These are phyloP conservation scores for Porites divaricata DNA, from an alignment of 92 coral and sea anemone species.

Conservation along the genomic window DNA sequence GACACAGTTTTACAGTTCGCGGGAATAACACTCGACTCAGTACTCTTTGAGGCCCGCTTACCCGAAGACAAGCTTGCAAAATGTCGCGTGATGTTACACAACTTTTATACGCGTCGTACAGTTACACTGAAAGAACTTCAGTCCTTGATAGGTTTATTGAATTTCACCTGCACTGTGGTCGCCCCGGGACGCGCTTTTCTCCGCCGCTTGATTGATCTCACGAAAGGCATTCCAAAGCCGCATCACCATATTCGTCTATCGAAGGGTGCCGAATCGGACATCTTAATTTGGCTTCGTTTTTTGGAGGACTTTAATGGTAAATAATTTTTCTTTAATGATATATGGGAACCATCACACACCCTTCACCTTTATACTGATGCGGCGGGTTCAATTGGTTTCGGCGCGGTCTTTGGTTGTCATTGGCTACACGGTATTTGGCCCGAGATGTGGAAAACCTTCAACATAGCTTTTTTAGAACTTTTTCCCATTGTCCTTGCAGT, in stretches of 20 bases:
- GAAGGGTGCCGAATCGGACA: too few relatives aligned
- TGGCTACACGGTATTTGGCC: slow-evolving; percentile 14
- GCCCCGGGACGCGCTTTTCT: slow-evolving; percentile 53
- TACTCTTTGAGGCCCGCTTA: slow-evolving; percentile 18
- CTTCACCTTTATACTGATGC: too few relatives aligned
- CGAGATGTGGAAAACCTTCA: too few relatives aligned
- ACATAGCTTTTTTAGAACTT: too few relatives aligned
- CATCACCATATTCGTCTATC: too few relatives aligned
- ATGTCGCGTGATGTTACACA: neutral
- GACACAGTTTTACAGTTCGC: slow-evolving; percentile 34
- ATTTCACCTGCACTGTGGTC: slow-evolving; percentile 9
- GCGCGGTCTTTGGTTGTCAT: slow-evolving; percentile 39
- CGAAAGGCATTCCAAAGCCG: too few relatives aligned
- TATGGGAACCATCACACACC: too few relatives aligned
- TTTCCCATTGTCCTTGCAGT: neutral
- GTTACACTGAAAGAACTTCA: slow-evolving; percentile 48
- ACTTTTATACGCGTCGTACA: neutral
- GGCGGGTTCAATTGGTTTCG: too few relatives aligned
- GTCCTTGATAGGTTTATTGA: slow-evolving; percentile 47
- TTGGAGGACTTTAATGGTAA: too few relatives aligned
- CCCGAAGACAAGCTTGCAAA: slow-evolving; percentile 31
- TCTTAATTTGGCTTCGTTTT: too few relatives aligned
- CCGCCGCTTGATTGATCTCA: slow-evolving; percentile 54
- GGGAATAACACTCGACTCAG: slow-evolving; percentile 31
- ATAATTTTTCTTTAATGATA: too few relatives aligned